These are phyloP conservation scores for Dendrocincla tyrannina DNA, from an alignment of 2,797 vertebrate species.

Conservation along the genomic window DNA sequence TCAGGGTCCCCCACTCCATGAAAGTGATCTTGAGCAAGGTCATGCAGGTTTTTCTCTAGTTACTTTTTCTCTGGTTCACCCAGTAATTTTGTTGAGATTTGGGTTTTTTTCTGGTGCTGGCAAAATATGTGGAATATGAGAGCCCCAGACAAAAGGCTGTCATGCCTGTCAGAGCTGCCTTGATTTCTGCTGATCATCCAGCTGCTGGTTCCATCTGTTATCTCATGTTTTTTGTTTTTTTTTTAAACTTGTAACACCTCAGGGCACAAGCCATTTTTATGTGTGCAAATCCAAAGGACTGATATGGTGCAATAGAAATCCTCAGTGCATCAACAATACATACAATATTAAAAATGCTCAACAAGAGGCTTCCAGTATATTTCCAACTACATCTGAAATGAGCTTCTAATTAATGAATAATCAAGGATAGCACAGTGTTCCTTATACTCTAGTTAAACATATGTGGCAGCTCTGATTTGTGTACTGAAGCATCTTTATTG, in stretches of 20 bases:
- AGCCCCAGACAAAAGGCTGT: not conserved
- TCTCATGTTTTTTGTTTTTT: not conserved
- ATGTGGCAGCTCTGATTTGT: not conserved
- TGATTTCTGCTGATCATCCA: constrained; percentile 2
- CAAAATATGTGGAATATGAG: not conserved
- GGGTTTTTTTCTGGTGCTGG: not conserved
- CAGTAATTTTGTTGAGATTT: not conserved
- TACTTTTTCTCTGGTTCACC: not conserved
- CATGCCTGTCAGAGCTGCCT: not conserved
- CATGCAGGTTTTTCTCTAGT: not conserved
- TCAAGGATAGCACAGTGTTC: not conserved
- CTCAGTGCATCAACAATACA: not conserved
- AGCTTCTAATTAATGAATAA: not conserved
- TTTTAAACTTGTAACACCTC: constrained; percentile 20
- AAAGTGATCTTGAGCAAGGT: not conserved
- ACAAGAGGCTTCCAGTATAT: not conserved
- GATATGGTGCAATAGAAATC: not conserved
- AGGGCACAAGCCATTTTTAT: not conserved
- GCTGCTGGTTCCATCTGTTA: constrained; percentile 52
- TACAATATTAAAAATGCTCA: not conserved
- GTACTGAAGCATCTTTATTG: not conserved
- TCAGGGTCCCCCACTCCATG: not conserved
- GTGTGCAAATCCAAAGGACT: not conserved
- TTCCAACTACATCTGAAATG: not conserved
- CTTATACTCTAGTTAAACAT: not conserved